phyloP scores from a whole-genome alignment of 2,888 invertebrate genomes.

The Pseudococcus jackbeardsleyi region DNA sequence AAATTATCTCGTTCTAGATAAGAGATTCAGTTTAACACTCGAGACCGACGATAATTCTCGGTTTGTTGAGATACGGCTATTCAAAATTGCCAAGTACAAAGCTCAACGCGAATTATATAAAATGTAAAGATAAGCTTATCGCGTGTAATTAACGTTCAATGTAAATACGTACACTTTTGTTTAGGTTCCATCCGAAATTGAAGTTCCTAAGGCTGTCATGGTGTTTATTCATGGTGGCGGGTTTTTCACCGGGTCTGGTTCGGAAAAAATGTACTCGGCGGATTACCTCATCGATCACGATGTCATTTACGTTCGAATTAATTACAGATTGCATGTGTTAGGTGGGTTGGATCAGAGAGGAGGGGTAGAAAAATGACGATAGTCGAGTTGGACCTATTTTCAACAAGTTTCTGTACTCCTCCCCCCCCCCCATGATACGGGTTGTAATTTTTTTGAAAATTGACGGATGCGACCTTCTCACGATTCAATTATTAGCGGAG shows the following conservation, averaged over 20 bases:
- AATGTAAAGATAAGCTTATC: neutral
- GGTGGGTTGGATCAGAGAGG: slow-evolving; percentile 67
- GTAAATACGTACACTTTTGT: neutral
- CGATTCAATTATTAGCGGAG: too few species aligned
- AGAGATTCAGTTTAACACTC: neutral
- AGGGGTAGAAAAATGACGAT: neutral
- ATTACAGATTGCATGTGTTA: slow-evolving; percentile 81
- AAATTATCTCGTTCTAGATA: too few species aligned
- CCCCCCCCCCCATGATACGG: too few species aligned
- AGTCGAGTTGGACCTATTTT: too few species aligned
- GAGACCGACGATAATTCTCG: neutral
- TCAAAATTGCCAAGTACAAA: neutral
- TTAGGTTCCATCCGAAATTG: neutral
- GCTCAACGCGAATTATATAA: neutral
- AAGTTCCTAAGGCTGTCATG: slow-evolving; percentile 76
- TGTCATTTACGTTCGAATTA: slow-evolving; percentile 80
- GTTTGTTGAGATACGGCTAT: neutral
- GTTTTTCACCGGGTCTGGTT: slow-evolving; percentile 80
- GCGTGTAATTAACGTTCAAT: neutral
- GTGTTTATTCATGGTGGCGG: slow-evolving; percentile 85
- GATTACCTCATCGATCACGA: slow-evolving; percentile 76
- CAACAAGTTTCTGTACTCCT: too few species aligned
- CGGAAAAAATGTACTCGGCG: slow-evolving; percentile 78
- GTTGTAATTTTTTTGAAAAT: too few species aligned
- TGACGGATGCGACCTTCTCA: too few species aligned